Base-by-base conservation (phyloP, 2,888 invertebrate genomes). In the Drosophila nigricruria region DNA sequence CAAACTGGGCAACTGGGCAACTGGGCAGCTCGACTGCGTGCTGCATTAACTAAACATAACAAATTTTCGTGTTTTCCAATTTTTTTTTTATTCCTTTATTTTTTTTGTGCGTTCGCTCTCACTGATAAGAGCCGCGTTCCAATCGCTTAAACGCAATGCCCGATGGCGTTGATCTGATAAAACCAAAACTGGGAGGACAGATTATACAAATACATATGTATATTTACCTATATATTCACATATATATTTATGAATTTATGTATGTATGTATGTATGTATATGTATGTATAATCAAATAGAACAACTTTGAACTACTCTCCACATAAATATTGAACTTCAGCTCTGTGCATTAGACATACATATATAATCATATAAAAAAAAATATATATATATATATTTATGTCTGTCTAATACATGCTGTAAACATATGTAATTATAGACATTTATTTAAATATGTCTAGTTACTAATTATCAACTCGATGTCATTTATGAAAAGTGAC, bases 91-190 rank as follows among this genome's bases (percentile, higher is more conserved):
- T 30, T 47, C 18, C 47, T 18, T 18, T 20, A 36, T 36, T 34
- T 62, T 58, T 66, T 63, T 58, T 10, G 56, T 57, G 32, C 36
- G 54, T 60, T 70, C 3, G n/a, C 30, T 32, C 50, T 6, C 8
- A 23, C 36, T 76, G 80, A 78, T 78, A 80, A 78, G 63, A 43
- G 12, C 43, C 54, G 57, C 16, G 45, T 53, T 70, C 40, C 62
- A 74, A 74, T 66, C 75, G 34, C 60, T 63, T 61, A 70, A 43
- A 58, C 70, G 54, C 61, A 58, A 65, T 45, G 38, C 8, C 36
- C 65, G 71, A 59, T 63, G 56, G 70, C 64, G 36, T 62, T 84
- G 76, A 77, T 71, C 72, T 56, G 74, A 75, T 75, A 75, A 71
- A 49, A 49, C n/a, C 16, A 65, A 40, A 49, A 32, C 12, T 25